These are phyloP conservation scores for Brachyopa scutellaris DNA, from an alignment of 2,888 invertebrate species.

Conservation along the genomic window DNA sequence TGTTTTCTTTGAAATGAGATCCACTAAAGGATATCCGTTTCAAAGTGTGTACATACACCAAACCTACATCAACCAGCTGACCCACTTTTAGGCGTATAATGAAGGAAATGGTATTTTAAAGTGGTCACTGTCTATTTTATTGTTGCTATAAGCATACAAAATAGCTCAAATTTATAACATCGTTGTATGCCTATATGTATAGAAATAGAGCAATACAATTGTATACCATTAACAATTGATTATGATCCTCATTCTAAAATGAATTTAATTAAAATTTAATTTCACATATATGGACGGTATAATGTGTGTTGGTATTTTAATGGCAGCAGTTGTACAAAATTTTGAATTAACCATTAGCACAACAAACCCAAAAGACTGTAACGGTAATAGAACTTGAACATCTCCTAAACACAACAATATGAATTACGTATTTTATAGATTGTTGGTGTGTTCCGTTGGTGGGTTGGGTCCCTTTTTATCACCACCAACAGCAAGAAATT, in stretches of 20 bases:
- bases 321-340: slow-evolving; percentile 47
- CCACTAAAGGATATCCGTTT: neutral
- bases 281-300: too few relatives aligned
- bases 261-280: slow-evolving; percentile 65
- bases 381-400: slow-evolving; percentile 13
- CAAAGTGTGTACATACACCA: too few relatives aligned
- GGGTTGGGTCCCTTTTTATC: too few relatives aligned
- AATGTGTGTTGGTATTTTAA: slow-evolving; percentile 13
- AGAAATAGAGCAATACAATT: slow-evolving; percentile 43
- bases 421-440: slow-evolving; percentile 68
- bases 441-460: too few relatives aligned
- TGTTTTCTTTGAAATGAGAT: too few relatives aligned
- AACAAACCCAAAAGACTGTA: slow-evolving; percentile 47
- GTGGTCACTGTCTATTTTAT: slow-evolving; percentile 19
- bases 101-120: neutral
- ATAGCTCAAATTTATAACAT: slow-evolving; percentile 18
- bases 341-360: slow-evolving; percentile 48
- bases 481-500: slow-evolving; percentile 28
- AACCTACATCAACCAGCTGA: neutral
- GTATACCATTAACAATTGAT: slow-evolving; percentile 29
- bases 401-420: slow-evolving; percentile 46
- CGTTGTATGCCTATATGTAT: neutral
- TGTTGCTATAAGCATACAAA: neutral
- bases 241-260: slow-evolving; percentile 48
- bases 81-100: neutral